phyloP scores from a whole-genome alignment of 2,888 invertebrate genomes.

The Tridacna crocea region DNA sequence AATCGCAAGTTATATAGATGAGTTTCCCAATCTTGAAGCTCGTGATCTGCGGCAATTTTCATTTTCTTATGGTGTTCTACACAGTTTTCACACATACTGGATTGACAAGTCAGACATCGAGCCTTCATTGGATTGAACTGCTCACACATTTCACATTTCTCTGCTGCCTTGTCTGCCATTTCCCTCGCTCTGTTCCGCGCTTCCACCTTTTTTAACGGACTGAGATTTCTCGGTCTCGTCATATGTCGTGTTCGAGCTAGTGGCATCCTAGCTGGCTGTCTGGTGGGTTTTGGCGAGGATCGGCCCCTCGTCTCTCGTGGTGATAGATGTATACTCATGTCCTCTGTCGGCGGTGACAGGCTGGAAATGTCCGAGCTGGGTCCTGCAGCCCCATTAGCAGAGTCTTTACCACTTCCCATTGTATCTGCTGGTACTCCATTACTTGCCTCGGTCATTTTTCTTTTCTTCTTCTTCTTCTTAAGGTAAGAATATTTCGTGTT shows the following conservation, averaged over 20 bases:
- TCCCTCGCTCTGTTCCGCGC: not conserved
- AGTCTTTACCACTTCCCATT: constrained; percentile 26
- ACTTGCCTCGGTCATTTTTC: constrained; percentile 51
- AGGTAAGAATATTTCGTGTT: no score
- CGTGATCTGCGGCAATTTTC: constrained; percentile 53
- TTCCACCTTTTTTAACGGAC: constrained; percentile 10
- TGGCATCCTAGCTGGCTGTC: constrained; percentile 14
- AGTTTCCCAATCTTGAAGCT: constrained; percentile 51
- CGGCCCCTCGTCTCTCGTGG: constrained; percentile 29
- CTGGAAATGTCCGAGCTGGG: constrained; percentile 14
- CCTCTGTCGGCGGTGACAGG: constrained; percentile 41
- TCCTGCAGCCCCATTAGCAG: constrained; percentile 43
- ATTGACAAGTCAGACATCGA: constrained; percentile 52
- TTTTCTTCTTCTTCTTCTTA: not conserved
- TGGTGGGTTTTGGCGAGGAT: constrained; percentile 39
- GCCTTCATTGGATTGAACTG: constrained; percentile 42
- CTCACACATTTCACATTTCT: constrained; percentile 62
- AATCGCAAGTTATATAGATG: constrained; percentile 21
- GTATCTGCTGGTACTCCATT: constrained; percentile 25
- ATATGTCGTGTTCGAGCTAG: not conserved
- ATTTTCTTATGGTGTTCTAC: constrained; percentile 56
- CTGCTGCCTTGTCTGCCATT: constrained; percentile 5
- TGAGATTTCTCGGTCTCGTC: not conserved
- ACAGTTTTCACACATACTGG: constrained; percentile 55
- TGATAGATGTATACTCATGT: constrained; percentile 54